A percentile compares a stretch with the other conserved stretches of the same genome.
phyloP scores from a whole-genome alignment of 2,888 invertebrate species.

The Plutella xylostella region DNA sequence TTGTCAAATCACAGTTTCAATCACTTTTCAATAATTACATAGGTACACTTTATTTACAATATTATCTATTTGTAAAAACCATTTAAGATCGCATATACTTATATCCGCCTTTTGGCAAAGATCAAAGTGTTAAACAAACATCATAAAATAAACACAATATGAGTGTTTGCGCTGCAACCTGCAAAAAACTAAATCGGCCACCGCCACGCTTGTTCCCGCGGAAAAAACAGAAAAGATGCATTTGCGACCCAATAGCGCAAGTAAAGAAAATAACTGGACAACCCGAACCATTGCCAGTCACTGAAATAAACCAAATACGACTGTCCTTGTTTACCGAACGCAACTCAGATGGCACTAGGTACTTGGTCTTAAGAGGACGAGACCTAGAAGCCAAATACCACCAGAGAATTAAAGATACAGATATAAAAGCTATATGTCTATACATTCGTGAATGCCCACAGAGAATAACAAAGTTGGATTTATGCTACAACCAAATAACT shows the following conservation, averaged over 20 bases:
- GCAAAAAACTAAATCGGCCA: neutral
- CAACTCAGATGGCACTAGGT: slow-evolving; percentile 64
- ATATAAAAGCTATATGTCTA: slow-evolving; percentile 56
- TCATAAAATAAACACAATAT: too few species aligned
- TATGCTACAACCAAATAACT: slow-evolving; percentile 69
- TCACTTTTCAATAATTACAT: too few species aligned
- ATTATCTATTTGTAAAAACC: too few species aligned
- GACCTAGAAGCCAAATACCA: slow-evolving; percentile 55
- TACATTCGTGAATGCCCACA: slow-evolving; percentile 51
- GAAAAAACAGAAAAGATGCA: slow-evolving; percentile 29
- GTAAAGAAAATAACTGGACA: slow-evolving; percentile 34
- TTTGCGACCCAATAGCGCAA: slow-evolving; percentile 33
- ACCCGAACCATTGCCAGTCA: slow-evolving; percentile 22
- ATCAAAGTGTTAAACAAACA: neutral
- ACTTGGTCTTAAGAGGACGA: slow-evolving; percentile 61
- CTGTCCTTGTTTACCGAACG: slow-evolving; percentile 56
- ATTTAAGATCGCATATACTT: too few species aligned
- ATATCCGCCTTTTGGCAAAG: neutral
- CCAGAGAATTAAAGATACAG: slow-evolving; percentile 50
- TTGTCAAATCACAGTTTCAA: too few species aligned
- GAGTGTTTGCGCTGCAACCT: too few species aligned
- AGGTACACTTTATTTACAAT: too few species aligned
- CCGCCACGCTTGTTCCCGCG: neutral
- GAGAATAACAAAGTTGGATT: slow-evolving; percentile 58
- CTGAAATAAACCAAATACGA: slow-evolving; percentile 38